Base-by-base conservation (phyloP, 2,113 vertebrate genomes). In the Engraulis encrasicolus region DNA sequence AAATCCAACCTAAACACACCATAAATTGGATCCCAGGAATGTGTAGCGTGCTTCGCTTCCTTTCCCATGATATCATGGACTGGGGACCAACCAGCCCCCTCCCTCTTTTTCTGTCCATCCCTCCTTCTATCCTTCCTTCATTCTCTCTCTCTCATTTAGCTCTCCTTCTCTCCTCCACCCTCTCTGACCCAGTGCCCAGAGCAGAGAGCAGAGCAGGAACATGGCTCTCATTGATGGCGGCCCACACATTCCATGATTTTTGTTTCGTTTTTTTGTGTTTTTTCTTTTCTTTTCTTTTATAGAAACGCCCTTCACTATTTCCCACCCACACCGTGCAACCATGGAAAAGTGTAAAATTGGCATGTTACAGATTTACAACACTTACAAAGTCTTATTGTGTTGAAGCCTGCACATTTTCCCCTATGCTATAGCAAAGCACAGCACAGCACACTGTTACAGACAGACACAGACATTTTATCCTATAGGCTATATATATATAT, bases 1-100 rank as follows among this genome's bases (percentile, higher is more conserved):
- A 85, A 84, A 78, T 87, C 82, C 82, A 86, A 83, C 48, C 81
- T 85, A 88, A 87, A 78, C 50, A 89, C 81, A 85, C 85, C 78
- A 84, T 87, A 81, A 90, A 87, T 66, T 84, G 34, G 80, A 91
- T 71, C 49, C 82, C 58, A 79, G 84, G 86, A 90, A 84, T 81
- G 48, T 86, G 88, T 52, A 80, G 34, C 81, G 52, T 85, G 79
- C 71, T 84, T 82, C 49, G 82, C 90, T 93, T 91, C 90, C 90
- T 91, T 92, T 93, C 91, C 89, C 89, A 90, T 92, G 86, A 92
- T 89, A 86, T 92, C 88, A 91, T 87, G 84, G 84, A 85, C 87
- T 89, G 81, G 89, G 91, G 89, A 89, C 84, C 2, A 31, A 89
- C 84, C 2, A 31, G 37, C 38, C 2, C 50, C 77, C 77, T 19